Base-by-base conservation (phyloP, 2,888 invertebrate species). In the Lingula anatina region DNA sequence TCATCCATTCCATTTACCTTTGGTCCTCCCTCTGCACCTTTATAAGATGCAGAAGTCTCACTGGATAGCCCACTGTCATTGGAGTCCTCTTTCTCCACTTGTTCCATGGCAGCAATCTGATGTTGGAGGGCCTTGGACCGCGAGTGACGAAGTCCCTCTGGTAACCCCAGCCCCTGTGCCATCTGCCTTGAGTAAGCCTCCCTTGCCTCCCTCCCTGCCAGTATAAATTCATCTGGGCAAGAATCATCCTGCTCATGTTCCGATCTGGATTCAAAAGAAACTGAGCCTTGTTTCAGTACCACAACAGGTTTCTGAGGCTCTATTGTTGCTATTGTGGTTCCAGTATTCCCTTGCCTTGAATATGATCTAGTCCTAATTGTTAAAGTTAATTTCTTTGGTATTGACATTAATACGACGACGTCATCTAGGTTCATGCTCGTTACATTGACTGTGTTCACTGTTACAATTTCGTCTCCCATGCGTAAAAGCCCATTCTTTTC, bases 361-460 rank as follows among this genome's bases (percentile, higher is more conserved):
- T n/a, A n/a, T n/a, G n/a, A n/a, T n/a, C 62, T 60, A 36, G 72
- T 70, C 45, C 72, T 84, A 58, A 95, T 95, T 65, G 93, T 93
- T 57, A 99, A 83, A 58, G 97, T 87, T 71, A 99, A 82, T 64
- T 97, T 85, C 71, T 95, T 84, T 5, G 99, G 97, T 80, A 99
- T 99, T 71, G 95, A 95, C 93, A 99, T 96, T 69, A 97, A 92
- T 71, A 97, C 93, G 62, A 99, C 99, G 57, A 99, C 99, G 78
- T 99, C 99, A 78, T 99, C 97, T 68, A 99, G 82, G 61, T 93
- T 92, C 95, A 97, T 97, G 70, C 90, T 86, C 58, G 93, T 89
- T 62, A 99, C 97, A 77, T 96, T 95, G 61, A 99, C 97, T 71
- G 95, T 83, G 80, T 99, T 99, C 51, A 99, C 96, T 35, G 95